These are phyloP conservation scores for Pseudoips prasinana DNA, from an alignment of 2,888 invertebrate genomes.

Conservation along the genomic window DNA sequence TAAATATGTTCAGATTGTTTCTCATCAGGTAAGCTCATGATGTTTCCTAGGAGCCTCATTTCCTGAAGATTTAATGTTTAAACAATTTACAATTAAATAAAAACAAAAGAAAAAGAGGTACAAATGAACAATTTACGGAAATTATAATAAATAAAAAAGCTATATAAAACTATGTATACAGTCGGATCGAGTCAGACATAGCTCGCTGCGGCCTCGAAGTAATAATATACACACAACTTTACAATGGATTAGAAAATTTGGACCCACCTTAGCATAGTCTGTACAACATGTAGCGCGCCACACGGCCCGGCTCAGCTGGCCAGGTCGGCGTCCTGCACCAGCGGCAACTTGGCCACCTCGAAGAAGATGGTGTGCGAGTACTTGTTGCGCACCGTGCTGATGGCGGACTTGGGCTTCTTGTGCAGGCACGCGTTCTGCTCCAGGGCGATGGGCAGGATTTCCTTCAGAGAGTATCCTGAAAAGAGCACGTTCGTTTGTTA, in stretches of 20 bases:
- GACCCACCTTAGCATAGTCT: conserved; percentile 59
- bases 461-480: conserved; percentile 87
- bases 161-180: conserved; percentile 16
- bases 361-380: conserved; percentile 97
- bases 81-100: too few relatives aligned
- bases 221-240: conserved; percentile 28
- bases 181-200: conserved; percentile 20
- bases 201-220: conserved; percentile 20
- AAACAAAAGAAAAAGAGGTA: too few relatives aligned
- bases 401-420: conserved; percentile 88
- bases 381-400: conserved; percentile 94
- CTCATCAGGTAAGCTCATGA: too few relatives aligned
- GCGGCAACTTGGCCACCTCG: conserved; percentile 93
- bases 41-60: too few relatives aligned
- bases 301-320: conserved; percentile 54
- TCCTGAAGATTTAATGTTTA: too few relatives aligned
- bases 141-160: conserved; percentile 21
- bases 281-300: conserved; percentile 54
- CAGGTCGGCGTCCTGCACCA: conserved; percentile 67
- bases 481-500: not conserved
- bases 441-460: conserved; percentile 87
- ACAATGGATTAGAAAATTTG: conserved; percentile 46
- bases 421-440: conserved; percentile 89
- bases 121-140: too few relatives aligned
- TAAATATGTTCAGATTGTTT: conserved; percentile 4